phyloP scores from a whole-genome alignment of 2,113 vertebrate genomes.

The Naja naja region DNA sequence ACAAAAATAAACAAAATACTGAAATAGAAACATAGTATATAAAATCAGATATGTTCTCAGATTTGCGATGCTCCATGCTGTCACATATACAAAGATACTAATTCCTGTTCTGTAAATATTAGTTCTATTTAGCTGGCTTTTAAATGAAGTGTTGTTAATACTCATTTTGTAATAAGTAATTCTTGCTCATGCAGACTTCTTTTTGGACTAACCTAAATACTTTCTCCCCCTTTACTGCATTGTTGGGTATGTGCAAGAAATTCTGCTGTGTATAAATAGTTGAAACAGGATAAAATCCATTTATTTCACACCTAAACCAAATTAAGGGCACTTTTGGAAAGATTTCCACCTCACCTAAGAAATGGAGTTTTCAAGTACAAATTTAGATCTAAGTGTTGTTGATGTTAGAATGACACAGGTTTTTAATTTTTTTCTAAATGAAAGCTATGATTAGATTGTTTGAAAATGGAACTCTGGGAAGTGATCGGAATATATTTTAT shows the following conservation, averaged over 20 bases:
- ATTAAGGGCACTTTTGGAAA: not conserved
- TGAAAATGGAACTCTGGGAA: conserved; percentile 41
- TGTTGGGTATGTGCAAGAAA: not conserved
- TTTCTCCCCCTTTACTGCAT: not conserved
- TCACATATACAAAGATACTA: not conserved
- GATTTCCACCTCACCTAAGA: conserved; percentile 64
- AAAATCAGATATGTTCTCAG: not conserved
- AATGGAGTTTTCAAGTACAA: conserved; percentile 62
- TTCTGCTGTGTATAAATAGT: not conserved
- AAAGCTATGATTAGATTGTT: conserved; percentile 57
- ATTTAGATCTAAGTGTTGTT: conserved; percentile 72
- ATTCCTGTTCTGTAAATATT: not conserved
- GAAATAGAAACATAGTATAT: not conserved
- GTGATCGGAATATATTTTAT: conserved; percentile 4
- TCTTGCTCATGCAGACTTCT: not conserved
- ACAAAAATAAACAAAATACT: not conserved
- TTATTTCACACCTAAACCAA: not conserved
- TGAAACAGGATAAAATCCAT: not conserved
- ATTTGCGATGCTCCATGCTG: not conserved
- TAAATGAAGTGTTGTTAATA: not conserved
- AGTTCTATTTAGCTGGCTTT: not conserved
- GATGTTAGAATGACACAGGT: conserved; percentile 58
- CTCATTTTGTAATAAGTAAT: not conserved
- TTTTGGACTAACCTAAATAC: not conserved
- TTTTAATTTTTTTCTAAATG: conserved; percentile 45